Evolutionary conservation across 2,797 vertebrate species (phyloP).

Genomic region (Sphenodon punctatus): DNA sequence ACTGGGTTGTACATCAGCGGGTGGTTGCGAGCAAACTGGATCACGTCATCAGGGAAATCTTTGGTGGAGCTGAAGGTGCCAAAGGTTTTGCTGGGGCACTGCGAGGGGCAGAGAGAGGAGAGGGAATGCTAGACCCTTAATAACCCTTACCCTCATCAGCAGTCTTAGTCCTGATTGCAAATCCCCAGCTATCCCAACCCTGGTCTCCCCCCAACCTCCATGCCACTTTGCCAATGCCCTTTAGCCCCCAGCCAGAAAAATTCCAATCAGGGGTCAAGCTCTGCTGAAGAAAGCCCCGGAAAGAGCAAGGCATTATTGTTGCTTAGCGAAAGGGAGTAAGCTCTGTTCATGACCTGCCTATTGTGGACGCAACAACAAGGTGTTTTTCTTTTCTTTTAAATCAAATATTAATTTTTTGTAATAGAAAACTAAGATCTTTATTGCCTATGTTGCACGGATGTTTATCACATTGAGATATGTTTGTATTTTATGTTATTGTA

Average conservation of each 20-base stretch:
- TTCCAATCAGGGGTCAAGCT: no score
- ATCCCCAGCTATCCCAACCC: not conserved
- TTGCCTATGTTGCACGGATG: no score
- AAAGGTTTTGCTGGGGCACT: slow-evolving; percentile 98
- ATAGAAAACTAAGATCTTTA: no score
- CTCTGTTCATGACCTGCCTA: not conserved
- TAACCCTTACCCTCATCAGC: not conserved
- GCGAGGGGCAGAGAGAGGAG: not conserved
- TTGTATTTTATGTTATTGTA: no score
- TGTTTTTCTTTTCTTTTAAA: no score
- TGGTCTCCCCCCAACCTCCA: not conserved
- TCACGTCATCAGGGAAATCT: slow-evolving; percentile 95
- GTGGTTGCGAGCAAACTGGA: slow-evolving; percentile 96
- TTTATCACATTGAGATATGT: no score
- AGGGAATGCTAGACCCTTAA: not conserved
- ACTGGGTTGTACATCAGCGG: slow-evolving; percentile 95
- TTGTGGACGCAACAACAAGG: no score
- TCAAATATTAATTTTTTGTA: no score
- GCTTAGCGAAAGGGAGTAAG: no score
- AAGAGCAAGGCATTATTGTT: no score
- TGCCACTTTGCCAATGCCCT: not conserved
- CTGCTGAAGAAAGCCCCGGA: no score
- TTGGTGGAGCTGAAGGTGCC: slow-evolving; percentile 97
- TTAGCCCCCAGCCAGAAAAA: no score
- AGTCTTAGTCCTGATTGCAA: not conserved